Evolutionary conservation across 2,888 invertebrate genomes (phyloP), one percentile per base, ranked within the genome.

Genomic region (Lasioglossum vierecki): DNA sequence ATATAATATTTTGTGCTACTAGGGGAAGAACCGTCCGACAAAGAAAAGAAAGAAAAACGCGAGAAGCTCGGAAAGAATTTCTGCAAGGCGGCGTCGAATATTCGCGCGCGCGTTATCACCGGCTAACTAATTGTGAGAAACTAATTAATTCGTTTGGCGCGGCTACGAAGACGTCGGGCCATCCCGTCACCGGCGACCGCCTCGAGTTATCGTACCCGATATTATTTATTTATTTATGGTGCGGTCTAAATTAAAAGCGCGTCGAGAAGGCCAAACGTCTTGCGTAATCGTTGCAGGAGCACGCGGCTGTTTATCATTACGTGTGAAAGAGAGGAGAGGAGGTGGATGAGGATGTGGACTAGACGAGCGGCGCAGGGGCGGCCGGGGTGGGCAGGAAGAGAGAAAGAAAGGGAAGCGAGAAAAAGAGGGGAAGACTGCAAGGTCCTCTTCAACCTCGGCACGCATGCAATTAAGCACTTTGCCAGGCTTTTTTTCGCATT

Each of bases 151-250:
- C 72, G 74, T 80, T 26, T 18, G 46, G 22, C 22, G 30, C 18
- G 30, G 6, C 76, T 9, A 18, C 18, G 18, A 30, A 39, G 60
- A 22, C 82, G 49, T 15, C 35, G 26, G 39, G 71, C 57, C 57
- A 46, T 18, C 18, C 49, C 41, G 39, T 26, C 41, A 30, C 70
- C 53, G 66, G 8, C 39, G 26, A 66, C 57, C 18, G n/a, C 53
- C 26, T 46, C 53, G 68, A 76, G 71, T 90, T 91, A 88, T 92
- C 89, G 88, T 82, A 85, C 87, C 85, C 88, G 89, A 89, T 82
- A 89, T 89, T 91, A 92, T 93, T 93, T 92, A 92, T 93, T 93
- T 93, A 92, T 93, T 91, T 92, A 91, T 86, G 89, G 82, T 87
- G 90, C 88, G 90, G 85, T 91, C 91, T 91, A 92, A 91, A 91